Percentiles rank a stretch among this genome's conserved stretches.
These are phyloP conservation scores for Lagodon rhomboides DNA, from an alignment of 2,797 vertebrate species.

Conservation along the genomic window DNA sequence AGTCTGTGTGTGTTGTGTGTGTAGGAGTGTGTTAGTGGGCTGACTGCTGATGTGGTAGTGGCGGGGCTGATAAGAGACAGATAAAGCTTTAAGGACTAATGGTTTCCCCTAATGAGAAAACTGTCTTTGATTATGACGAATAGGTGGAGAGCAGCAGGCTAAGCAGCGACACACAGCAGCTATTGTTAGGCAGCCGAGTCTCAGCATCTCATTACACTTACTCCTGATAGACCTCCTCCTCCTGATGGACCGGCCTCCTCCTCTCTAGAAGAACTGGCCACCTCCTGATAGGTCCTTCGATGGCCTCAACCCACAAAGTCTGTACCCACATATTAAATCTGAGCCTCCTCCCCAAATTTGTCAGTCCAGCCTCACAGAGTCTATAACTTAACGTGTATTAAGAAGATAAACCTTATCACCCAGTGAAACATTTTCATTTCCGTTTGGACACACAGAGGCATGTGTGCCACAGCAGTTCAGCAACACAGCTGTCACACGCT, in stretches of 20 bases:
- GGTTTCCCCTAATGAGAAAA: conserved; percentile 99
- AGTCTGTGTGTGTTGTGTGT: conserved; percentile 18
- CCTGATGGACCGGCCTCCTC: conserved; percentile 4
- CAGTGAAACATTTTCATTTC: background rate
- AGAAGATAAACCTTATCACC: background rate
- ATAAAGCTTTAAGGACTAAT: conserved; percentile 95
- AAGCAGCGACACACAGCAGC: conserved; percentile 94
- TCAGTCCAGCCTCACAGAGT: background rate
- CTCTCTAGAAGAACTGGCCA: background rate
- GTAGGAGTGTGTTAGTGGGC: conserved; percentile 24
- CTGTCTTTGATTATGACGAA: conserved; percentile 96
- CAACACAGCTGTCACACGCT: no score
- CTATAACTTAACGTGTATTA: background rate
- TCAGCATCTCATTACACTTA: conserved; percentile 92
- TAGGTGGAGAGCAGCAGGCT: conserved; percentile 95
- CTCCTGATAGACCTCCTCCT: conserved; percentile 39
- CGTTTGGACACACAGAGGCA: no score
- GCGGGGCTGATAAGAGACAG: conserved; percentile 90
- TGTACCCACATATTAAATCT: no score
- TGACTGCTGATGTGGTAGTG: conserved; percentile 58
- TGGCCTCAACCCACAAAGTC: conserved; percentile 1
- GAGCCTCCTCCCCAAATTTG: background rate
- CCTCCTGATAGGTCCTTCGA: background rate
- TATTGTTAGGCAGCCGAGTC: conserved; percentile 90
- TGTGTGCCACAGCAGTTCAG: no score